Conservation (phyloP, 1,140 invertebrate genomes). For the Bilobella aurantiaca region DNA sequence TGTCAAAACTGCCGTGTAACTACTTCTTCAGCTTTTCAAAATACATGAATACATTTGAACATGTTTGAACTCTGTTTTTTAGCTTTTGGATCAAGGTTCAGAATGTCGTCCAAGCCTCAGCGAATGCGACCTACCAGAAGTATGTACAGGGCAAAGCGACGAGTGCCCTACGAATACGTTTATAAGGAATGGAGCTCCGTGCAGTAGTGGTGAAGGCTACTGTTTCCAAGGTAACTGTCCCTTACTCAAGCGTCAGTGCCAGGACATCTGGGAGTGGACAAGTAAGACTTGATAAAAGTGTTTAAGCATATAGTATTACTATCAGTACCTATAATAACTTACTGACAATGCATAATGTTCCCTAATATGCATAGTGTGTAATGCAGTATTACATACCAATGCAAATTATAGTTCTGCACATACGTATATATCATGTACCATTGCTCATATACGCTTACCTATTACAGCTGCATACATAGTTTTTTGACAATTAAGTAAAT, state of each 20-base stretch:
- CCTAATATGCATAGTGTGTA: not conserved
- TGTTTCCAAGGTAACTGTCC: constrained; percentile 87
- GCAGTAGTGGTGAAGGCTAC: constrained; percentile 52
- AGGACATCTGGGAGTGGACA: constrained; percentile 63
- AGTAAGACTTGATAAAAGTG: not conserved
- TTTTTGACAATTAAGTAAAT: not conserved
- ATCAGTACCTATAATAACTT: not conserved
- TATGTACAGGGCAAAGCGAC: constrained; percentile 58
- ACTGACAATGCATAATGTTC: not conserved
- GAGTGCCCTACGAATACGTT: constrained; percentile 63
- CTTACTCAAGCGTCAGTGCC: constrained; percentile 72
- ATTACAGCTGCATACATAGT: not conserved
- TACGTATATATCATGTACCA: not conserved
- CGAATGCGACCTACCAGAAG: constrained; percentile 89
- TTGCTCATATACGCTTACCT: not conserved
- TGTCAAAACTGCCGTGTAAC: constrained; percentile 77
- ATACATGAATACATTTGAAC: not conserved
- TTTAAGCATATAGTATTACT: not conserved
- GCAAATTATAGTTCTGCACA: not conserved
- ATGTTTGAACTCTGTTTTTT: not conserved
- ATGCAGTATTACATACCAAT: not conserved
- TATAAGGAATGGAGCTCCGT: constrained; percentile 80
- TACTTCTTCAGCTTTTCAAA: not conserved
- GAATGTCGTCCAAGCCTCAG: constrained; percentile 71
- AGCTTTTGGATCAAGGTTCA: constrained; percentile 47